Evolutionary conservation across 2,113 vertebrate genomes (phyloP).

Genomic region (Thalassarche chlororhynchos): DNA sequence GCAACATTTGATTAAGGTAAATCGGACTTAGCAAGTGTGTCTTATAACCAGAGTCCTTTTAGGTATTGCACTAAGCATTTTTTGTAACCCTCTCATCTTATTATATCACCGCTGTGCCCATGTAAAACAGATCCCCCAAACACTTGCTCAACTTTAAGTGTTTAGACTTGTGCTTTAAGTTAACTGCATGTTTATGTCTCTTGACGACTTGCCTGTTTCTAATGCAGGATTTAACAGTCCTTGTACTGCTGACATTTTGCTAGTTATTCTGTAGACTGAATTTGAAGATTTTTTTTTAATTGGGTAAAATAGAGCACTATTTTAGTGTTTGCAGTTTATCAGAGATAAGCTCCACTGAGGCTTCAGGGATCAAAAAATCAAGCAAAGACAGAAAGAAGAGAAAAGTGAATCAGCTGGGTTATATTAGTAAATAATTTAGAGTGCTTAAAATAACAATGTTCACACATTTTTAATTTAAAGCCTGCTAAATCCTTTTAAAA

Average conservation of each 20-base stretch:
- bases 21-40: background rate
- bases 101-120: no score
- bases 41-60: background rate
- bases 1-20: background rate
- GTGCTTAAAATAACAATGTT: conserved; percentile 74
- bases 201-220: background rate
- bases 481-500: conserved; percentile 73
- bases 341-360: background rate
- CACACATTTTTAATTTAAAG: conserved; percentile 79
- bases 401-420: conserved; percentile 35
- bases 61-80: background rate
- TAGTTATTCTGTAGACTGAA: background rate
- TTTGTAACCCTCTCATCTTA: background rate
- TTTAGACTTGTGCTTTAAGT: background rate
- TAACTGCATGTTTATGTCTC: background rate
- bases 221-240: background rate
- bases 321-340: background rate
- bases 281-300: background rate
- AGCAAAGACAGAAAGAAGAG: conserved; percentile 12
- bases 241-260: background rate
- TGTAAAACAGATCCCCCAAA: background rate
- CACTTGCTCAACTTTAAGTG: background rate
- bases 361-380: conserved; percentile 19
- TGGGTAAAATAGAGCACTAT: background rate
- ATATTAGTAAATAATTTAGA: conserved; percentile 76